Evolutionary conservation across 2,797 vertebrate species (phyloP), one percentile per base, ranked within the genome.

Genomic region (Lycodopsis pacificus): DNA sequence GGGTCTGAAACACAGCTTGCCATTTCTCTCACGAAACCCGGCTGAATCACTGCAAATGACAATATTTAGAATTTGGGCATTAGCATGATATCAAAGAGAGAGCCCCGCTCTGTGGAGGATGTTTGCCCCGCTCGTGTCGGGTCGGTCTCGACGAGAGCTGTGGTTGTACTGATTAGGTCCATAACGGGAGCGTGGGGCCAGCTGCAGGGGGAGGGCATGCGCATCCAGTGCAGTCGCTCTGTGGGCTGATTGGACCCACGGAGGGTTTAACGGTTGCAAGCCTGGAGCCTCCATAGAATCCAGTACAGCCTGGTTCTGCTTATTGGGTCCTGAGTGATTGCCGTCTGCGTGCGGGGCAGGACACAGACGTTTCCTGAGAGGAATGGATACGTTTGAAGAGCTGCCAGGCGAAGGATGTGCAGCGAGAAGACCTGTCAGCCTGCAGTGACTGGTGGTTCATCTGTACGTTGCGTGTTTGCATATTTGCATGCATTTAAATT

Each of bases 251-350:
- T 88, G 92, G 90, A 89, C 75, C 87, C 80, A 14, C 30, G 32
- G 92, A 89, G 17, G 79, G 68, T 73, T 84, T 84, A 58, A 76
- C 63, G 48, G 10, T 11, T 76, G 71, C 64, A 84, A 4, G 65
- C 79, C 57, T 65, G 77, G 66, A 82, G 86, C 58, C 58, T 76
- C 6, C 6, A 42, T 65, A 53, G 59, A 71, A 69, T 80, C 81
- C 61, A 62, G 34, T 69, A 30, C 72, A 80, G 73, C 58, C 70
- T 79, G 87, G 73, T 80, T 88, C 71, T 73, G 64, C 84, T 91
- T 90, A 92, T 93, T 94, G 84, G 83, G 66, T 85, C 86, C 87
- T 84, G 77, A 78, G 84, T 82, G 91, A 80, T 84, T 76, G 80
- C 69, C 77, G 38, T 34, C 59, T 67, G 58, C 80, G 64, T 82